Evolutionary conservation across 2,888 invertebrate genomes (phyloP).

Genomic region (Trisateles emortualis): DNA sequence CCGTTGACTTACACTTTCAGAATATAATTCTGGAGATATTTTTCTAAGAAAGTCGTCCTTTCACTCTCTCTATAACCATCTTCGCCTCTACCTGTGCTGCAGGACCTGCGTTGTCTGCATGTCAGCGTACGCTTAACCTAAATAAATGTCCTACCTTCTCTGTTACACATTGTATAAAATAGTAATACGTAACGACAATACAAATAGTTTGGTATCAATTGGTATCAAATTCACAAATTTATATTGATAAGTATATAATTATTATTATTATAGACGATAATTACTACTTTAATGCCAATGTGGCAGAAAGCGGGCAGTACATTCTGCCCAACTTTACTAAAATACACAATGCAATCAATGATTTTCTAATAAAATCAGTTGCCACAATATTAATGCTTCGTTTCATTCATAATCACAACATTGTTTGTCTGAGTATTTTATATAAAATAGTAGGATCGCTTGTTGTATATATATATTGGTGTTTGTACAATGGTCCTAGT

Average conservation of each 20-base stretch:
- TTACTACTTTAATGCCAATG: slow-evolving; percentile 1
- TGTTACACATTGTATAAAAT: not conserved
- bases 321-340: not conserved
- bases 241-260: not conserved
- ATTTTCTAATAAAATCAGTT: not conserved
- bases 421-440: slow-evolving; percentile 10
- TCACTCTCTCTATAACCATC: too few relatives aligned
- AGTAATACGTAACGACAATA: slow-evolving; percentile 5
- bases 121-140: not conserved
- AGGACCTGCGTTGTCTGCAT: not conserved
- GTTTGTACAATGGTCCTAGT: slow-evolving; percentile 12
- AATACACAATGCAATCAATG: not conserved
- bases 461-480: slow-evolving; percentile 8
- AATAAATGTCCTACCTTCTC: not conserved
- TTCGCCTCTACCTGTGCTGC: too few relatives aligned
- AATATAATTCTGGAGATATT: too few relatives aligned
- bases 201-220: slow-evolving; percentile 6
- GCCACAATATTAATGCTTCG: not conserved
- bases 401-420: slow-evolving; percentile 2
- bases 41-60: too few relatives aligned
- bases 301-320: not conserved
- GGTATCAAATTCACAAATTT: slow-evolving; percentile 9
- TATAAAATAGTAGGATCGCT: slow-evolving; percentile 6
- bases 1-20: too few relatives aligned
- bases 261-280: not conserved